Conservation (phyloP, 1,140 invertebrate genomes). For the Drosophila miranda region DNA sequence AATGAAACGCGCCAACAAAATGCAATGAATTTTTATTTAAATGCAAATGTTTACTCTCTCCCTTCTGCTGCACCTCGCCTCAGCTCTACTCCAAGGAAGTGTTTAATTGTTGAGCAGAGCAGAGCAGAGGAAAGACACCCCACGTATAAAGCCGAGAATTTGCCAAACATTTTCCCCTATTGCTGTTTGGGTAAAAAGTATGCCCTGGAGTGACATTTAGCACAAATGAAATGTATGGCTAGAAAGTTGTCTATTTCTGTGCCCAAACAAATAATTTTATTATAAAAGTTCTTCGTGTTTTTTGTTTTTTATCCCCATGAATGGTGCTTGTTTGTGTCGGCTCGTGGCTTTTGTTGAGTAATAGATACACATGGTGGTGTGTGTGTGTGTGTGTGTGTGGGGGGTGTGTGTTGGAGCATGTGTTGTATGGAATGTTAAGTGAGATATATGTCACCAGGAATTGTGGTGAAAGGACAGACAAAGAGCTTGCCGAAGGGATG, state of each 20-base stretch:
- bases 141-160: conserved; percentile 40
- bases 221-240: conserved; percentile 79
- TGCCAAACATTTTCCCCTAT: conserved; percentile 56
- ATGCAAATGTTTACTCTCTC: conserved; percentile 68
- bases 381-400: conserved; percentile 4
- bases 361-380: conserved; percentile 34
- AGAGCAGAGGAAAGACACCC: conserved; percentile 4
- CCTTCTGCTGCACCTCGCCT: background rate
- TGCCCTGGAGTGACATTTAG: conserved; percentile 75
- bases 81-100: conserved; percentile 17
- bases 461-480: conserved; percentile 4
- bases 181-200: conserved; percentile 47
- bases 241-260: conserved; percentile 72
- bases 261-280: conserved; percentile 77
- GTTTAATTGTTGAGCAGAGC: conserved; percentile 57
- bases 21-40: conserved; percentile 76
- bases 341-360: conserved; percentile 45
- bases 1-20: conserved; percentile 72
- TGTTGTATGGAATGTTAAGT: conserved; percentile 22
- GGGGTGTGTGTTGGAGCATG: conserved; percentile 1
- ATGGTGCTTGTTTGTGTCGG: conserved; percentile 11
- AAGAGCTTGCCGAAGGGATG: too few relatives aligned
- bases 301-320: conserved; percentile 3
- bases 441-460: conserved; percentile 51
- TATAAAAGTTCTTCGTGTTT: conserved; percentile 57